Base-by-base conservation (phyloP, 2,888 invertebrate species). In the Amiota communis region DNA sequence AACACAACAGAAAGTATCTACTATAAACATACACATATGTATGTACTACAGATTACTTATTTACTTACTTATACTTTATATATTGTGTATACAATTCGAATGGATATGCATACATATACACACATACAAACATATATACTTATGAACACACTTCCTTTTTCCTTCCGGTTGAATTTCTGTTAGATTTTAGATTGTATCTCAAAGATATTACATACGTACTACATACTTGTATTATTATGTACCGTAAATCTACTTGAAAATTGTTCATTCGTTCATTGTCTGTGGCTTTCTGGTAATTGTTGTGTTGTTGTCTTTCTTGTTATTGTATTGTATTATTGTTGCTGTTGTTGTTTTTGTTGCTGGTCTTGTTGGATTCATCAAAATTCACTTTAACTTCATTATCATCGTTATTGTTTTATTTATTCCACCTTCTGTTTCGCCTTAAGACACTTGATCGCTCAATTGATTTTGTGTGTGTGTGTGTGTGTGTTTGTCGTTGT, bases 351-450 rank as follows among this genome's bases (percentile, higher is more conserved):
- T n/a, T 57, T 47, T 65, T 72, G 49, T 51, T 72, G 72, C 20
- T 70, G 59, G 10, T 15, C 70, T 67, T 71, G 17, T 68, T 79
- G 74, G 81, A 86, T 86, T 87, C 87, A 86, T 87, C 87, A 87
- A 86, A 87, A 88, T 87, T 87, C 87, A 87, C 87, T 87, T 88
- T 86, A 88, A 87, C 88, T 87, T 87, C 88, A 87, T 88, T 87
- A 87, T 87, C 88, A 84, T 87, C 80, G 82, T 88, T 87, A 88
- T 87, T 87, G 87, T 87, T 87, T 87, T 87, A 87, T 87, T 87
- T 88, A 88, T 88, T 88, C 88, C 88, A 87, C 87, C 87, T 88
- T 87, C 88, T 88, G 87, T 88, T 88, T 87, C 87, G 87, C 88
- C 88, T 85, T 84, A 86, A 87, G 88, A 87, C 87, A 88, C 88